phyloP scores from a whole-genome alignment of 1,140 invertebrate genomes.

The Probaryconus sp. region DNA sequence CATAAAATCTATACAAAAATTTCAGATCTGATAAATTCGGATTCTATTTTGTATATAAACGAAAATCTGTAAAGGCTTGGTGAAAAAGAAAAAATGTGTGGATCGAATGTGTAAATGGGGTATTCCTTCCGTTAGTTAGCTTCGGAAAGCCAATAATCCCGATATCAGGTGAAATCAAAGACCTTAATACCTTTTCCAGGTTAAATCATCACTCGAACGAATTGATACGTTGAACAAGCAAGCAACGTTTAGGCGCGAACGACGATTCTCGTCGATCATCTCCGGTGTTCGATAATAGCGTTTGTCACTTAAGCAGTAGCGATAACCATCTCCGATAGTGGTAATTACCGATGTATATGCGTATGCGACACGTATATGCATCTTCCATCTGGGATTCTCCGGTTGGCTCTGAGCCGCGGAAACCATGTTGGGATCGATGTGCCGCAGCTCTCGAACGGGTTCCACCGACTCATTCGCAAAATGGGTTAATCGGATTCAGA shows the following conservation, averaged over 20 bases:
- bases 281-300: constrained; percentile 60
- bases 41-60: no score
- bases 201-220: constrained; percentile 20
- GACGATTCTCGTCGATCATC: constrained; percentile 53
- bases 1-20: no score
- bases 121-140: no score
- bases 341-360: constrained; percentile 61
- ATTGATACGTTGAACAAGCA: constrained; percentile 16
- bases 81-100: no score
- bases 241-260: constrained; percentile 9
- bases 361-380: constrained; percentile 53
- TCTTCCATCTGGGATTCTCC: constrained; percentile 49
- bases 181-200: constrained; percentile 11
- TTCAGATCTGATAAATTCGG: no score
- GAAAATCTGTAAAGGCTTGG: no score
- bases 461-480: constrained; percentile 55
- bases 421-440: constrained; percentile 57
- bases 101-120: no score
- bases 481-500: constrained; percentile 68
- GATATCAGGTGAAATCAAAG: constrained; percentile 14
- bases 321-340: constrained; percentile 59
- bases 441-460: constrained; percentile 48
- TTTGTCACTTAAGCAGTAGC: constrained; percentile 59
- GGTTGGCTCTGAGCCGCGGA: constrained; percentile 49
- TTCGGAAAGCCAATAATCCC: constrained; percentile 21